Evolutionary conservation across 2,888 invertebrate species (phyloP).

Genomic region (Syrphus vitripennis): DNA sequence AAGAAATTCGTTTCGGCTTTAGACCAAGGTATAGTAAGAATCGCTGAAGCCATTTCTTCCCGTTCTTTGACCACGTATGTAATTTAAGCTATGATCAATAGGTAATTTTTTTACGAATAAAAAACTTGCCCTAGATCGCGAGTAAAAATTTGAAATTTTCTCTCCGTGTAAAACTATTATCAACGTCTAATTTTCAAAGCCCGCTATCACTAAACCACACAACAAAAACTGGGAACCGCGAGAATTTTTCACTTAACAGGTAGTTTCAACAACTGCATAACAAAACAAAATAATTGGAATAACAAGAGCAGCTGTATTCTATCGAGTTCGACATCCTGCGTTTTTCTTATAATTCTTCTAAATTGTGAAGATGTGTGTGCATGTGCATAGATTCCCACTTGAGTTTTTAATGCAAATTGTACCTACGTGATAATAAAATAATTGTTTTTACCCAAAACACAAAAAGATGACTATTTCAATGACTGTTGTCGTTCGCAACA

Average conservation of each 20-base stretch:
- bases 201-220: background rate
- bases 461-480: constrained; percentile 1
- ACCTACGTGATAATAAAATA: constrained; percentile 58
- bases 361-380: background rate
- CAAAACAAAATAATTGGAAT: background rate
- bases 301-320: constrained; percentile 6
- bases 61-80: no score
- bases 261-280: background rate
- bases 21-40: no score
- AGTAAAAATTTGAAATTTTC: no score
- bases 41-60: no score
- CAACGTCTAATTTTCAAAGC: constrained; percentile 26
- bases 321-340: background rate
- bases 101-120: no score
- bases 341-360: background rate
- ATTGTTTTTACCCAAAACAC: constrained; percentile 35
- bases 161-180: background rate
- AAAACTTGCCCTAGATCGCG: no score
- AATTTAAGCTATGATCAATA: no score
- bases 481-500: background rate
- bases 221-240: background rate
- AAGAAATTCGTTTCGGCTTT: no score
- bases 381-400: background rate
- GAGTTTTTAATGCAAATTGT: constrained; percentile 58
- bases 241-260: background rate